Evolutionary conservation across 2,888 invertebrate species (phyloP).

Genomic region (Synanthedon vespiformis): DNA sequence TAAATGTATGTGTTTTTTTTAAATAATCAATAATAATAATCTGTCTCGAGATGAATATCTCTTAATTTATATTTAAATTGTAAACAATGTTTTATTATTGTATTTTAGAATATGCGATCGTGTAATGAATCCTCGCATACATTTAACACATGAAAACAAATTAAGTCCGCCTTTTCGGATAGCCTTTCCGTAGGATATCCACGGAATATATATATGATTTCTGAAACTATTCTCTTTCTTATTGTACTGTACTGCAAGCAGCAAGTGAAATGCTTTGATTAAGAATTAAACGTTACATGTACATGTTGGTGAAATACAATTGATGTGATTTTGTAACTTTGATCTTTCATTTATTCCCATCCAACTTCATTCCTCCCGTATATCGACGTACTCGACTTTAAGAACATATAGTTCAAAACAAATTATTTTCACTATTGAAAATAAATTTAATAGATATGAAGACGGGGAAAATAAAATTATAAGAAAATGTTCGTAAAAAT

Average conservation of each 20-base stretch:
- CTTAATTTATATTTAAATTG: not conserved
- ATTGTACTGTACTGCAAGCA: conserved; percentile 37
- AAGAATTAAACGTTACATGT: conserved; percentile 66
- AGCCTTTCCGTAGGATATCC: conserved; percentile 59
- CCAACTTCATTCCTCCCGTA: not conserved
- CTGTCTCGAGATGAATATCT: not conserved
- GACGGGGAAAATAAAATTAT: too few species aligned
- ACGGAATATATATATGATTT: conserved; percentile 29
- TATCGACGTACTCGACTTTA: too few species aligned
- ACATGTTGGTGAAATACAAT: conserved; percentile 71
- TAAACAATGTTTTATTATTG: not conserved
- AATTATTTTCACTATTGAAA: too few species aligned
- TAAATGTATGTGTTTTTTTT: conserved; percentile 30
- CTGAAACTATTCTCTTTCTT: conserved; percentile 55
- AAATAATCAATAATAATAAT: not conserved
- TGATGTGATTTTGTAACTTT: conserved; percentile 65
- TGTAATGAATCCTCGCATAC: conserved; percentile 14
- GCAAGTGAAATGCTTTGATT: conserved; percentile 64
- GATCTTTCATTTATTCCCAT: conserved; percentile 39
- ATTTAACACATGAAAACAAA: conserved; percentile 40
- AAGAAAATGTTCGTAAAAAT: too few species aligned
- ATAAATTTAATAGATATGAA: too few species aligned
- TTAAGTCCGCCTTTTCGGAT: conserved; percentile 60
- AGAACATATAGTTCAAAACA: too few species aligned
- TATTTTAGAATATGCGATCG: not conserved